phyloP scores from a whole-genome alignment of 2,888 invertebrate genomes.

The Tethea ocularis region DNA sequence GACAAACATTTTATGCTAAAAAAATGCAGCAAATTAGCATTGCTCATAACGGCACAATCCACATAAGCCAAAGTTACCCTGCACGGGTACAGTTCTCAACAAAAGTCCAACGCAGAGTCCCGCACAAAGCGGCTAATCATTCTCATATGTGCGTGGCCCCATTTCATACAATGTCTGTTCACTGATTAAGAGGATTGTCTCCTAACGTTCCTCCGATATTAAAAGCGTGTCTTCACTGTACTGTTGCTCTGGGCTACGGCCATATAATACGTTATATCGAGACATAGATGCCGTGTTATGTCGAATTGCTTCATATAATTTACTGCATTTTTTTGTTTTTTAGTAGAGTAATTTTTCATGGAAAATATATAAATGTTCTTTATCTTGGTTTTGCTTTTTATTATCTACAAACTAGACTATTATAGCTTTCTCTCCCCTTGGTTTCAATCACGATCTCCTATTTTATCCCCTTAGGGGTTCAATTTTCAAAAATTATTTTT shows the following conservation, averaged over 20 bases:
- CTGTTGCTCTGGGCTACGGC: slow-evolving; percentile 37
- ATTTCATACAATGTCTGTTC: slow-evolving; percentile 79
- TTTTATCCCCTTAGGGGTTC: too few relatives aligned
- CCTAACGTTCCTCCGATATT: slow-evolving; percentile 76
- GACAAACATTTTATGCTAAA: slow-evolving; percentile 14
- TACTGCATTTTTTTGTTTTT: too few relatives aligned
- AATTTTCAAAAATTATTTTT: too few relatives aligned
- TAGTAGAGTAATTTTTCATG: too few relatives aligned
- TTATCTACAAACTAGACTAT: too few relatives aligned
- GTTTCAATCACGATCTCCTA: too few relatives aligned
- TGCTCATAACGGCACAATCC: slow-evolving; percentile 48
- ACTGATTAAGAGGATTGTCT: slow-evolving; percentile 84
- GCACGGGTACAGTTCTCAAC: slow-evolving; percentile 51
- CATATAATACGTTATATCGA: background rate
- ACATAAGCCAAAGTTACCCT: slow-evolving; percentile 43
- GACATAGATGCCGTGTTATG: background rate
- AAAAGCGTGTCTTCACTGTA: slow-evolving; percentile 74
- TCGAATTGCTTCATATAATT: background rate
- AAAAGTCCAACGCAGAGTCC: slow-evolving; percentile 63
- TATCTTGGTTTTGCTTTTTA: too few relatives aligned
- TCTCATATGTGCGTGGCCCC: slow-evolving; percentile 78
- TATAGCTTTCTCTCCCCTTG: too few relatives aligned
- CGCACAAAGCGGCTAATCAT: slow-evolving; percentile 74
- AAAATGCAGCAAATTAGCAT: slow-evolving; percentile 30
- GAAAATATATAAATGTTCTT: too few relatives aligned